Conservation (phyloP, 2,113 vertebrate species). For the Acrocephalus arundinaceus region DNA sequence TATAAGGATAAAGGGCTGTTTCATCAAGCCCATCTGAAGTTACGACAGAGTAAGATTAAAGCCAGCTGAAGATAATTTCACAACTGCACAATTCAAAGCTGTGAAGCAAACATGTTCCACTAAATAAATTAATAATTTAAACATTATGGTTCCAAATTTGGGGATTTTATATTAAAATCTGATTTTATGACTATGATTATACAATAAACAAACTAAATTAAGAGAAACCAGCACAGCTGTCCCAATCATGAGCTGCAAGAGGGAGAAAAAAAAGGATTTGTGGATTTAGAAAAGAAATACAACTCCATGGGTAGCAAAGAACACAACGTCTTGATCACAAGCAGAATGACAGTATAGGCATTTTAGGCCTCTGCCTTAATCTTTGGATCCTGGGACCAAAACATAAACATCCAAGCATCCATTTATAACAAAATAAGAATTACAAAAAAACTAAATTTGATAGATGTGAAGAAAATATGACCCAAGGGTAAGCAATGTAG, state of each 20-base stretch:
- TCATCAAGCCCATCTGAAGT: constrained; percentile 29
- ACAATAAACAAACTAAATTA: not conserved
- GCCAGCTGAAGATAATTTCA: constrained; percentile 22
- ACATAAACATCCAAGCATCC: not conserved
- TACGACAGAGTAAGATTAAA: constrained; percentile 25
- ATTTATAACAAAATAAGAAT: constrained; percentile 35
- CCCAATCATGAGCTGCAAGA: not conserved
- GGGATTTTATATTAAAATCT: not conserved
- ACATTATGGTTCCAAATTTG: not conserved
- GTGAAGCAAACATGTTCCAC: not conserved
- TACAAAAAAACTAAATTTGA: constrained; percentile 29
- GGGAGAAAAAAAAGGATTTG: not conserved
- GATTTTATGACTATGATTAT: not conserved
- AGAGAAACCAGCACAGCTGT: not conserved
- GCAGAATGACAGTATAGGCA: not conserved
- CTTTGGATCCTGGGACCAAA: not conserved
- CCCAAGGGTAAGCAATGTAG: not conserved
- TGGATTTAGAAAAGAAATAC: not conserved
- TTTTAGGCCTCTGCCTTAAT: not conserved
- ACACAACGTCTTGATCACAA: not conserved
- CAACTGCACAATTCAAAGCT: not conserved
- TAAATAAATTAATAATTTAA: not conserved
- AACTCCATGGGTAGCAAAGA: not conserved
- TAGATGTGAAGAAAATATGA: constrained; percentile 36
- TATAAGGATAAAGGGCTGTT: constrained; percentile 22